These are phyloP conservation scores for Myopa testacea DNA, from an alignment of 2,888 invertebrate genomes.

Conservation along the genomic window DNA sequence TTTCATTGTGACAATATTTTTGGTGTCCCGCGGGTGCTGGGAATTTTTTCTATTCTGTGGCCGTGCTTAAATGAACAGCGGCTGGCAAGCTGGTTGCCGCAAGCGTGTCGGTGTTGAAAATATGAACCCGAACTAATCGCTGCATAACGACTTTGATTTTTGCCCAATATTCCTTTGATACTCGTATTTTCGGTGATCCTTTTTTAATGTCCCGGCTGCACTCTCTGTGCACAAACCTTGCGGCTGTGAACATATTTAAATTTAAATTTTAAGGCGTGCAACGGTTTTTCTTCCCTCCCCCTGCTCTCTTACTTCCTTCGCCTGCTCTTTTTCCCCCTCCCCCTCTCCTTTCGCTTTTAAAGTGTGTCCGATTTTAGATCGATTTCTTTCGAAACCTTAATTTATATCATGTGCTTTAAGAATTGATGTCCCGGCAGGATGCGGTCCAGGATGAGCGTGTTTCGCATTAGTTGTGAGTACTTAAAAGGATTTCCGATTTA, in stretches of 20 bases:
- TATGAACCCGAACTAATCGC: conserved; percentile 47
- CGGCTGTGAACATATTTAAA: conserved; percentile 34
- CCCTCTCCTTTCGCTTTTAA: not conserved
- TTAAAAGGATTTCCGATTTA: not conserved
- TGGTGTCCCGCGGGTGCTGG: not conserved
- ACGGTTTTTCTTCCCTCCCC: not conserved
- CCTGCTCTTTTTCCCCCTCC: too few relatives aligned
- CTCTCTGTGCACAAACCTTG: not conserved
- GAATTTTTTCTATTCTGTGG: conserved; percentile 11
- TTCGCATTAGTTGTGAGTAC: conserved; percentile 3
- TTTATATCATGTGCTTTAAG: not conserved
- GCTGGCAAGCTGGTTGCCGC: conserved; percentile 11
- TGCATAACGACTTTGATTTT: conserved; percentile 42
- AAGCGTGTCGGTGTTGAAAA: conserved; percentile 40
- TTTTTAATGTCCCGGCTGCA: not conserved
- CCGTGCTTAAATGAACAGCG: conserved; percentile 30
- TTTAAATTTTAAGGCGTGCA: conserved; percentile 35
- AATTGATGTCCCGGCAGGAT: conserved; percentile 6
- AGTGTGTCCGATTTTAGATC: not conserved
- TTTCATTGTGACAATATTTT: conserved; percentile 33
- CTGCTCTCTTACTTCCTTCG: too few relatives aligned
- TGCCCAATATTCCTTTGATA: conserved; percentile 4
- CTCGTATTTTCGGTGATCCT: not conserved
- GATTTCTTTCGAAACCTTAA: too few relatives aligned
- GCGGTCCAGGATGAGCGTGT: not conserved